Evolutionary conservation across 2,888 invertebrate species (phyloP).

Genomic region (Temnothorax ravouxi): DNA sequence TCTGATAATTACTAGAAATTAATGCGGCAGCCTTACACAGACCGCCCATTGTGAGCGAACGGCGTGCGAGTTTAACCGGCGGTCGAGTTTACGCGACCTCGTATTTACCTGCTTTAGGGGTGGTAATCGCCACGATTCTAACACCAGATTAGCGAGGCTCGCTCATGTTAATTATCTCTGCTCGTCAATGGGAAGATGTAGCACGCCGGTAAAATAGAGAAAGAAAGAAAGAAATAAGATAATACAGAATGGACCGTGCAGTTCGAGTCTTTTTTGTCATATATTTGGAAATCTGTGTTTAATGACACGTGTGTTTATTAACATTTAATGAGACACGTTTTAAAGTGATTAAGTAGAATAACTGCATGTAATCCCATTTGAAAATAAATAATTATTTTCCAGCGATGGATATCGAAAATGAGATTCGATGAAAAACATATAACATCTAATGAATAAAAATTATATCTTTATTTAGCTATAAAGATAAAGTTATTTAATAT

Average conservation of each 20-base stretch:
- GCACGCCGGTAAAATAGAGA: not conserved
- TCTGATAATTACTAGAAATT: conserved; percentile 86
- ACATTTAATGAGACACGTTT: not conserved
- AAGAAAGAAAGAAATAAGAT: not conserved
- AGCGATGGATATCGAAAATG: not conserved
- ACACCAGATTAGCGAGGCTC: conserved; percentile 54
- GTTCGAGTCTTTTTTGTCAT: not conserved
- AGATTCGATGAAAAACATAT: not conserved
- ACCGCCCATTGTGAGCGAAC: conserved; percentile 69
- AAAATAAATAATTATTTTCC: not conserved
- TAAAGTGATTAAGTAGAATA: not conserved
- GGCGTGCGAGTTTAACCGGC: conserved; percentile 63
- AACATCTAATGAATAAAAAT: conserved; percentile 2
- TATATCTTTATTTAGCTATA: not conserved
- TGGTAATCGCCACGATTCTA: conserved; percentile 65
- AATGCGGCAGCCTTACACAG: conserved; percentile 79
- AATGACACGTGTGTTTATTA: not conserved
- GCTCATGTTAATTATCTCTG: conserved; percentile 27
- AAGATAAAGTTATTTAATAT: not conserved
- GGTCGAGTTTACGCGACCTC: conserved; percentile 55
- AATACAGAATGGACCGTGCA: not conserved
- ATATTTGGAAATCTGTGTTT: not conserved
- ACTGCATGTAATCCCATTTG: not conserved
- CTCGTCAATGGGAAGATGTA: conserved; percentile 6
- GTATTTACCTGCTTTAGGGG: conserved; percentile 68